Base-by-base conservation (phyloP, 1,140 invertebrate species). In the Xylocopa sonorina region DNA sequence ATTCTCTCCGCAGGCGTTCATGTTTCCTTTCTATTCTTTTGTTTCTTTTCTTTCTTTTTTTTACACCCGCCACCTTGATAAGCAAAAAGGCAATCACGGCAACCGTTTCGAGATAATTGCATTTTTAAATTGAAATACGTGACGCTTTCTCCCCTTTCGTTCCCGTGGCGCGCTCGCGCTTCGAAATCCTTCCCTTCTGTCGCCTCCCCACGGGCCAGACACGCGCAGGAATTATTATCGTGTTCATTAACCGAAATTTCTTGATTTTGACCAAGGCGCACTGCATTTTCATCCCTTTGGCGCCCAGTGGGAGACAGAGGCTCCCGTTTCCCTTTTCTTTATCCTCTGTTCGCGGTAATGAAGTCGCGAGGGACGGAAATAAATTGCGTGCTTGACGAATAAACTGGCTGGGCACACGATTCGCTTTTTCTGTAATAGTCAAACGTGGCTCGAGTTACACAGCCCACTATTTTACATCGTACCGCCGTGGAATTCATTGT, bases 111-210 rank as follows among this genome's bases (percentile, higher is more conserved):
- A 68, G 73, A 76, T 76, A 76, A 76, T 76, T 68, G 73, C 63
- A 76, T 76, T 76, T 76, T 68, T 76, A 68, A 76, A 76, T 68
- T 76, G 63, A 76, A 76, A 76, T 67, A 53, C 63, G 51, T 57
- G 63, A 68, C 50, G 27, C 18, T 57, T 67, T 21, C 50, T 12
- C 21, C 5, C 24, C 34, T 32, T 32, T 53, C 1, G 14, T 16
- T 5, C 27, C 12, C n/a, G 1, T n/a, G 38, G 0, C 14, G 0
- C 0, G 21, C 38, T n/a, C 57, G 16, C n/a, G 24, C 4, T 62
- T 34, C 21, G n/a, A 18, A 24, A 64, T 29, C 21, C 21, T 43
- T 53, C 7, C 27, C 21, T 50, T 41, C 43, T n/a, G 41, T 64
- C 18, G 14, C 24, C n/a, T 38, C 34, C 38, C 12, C 5, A 1